Conservation (phyloP, 2,888 invertebrate species). For the Cheilosia variabilis region DNA sequence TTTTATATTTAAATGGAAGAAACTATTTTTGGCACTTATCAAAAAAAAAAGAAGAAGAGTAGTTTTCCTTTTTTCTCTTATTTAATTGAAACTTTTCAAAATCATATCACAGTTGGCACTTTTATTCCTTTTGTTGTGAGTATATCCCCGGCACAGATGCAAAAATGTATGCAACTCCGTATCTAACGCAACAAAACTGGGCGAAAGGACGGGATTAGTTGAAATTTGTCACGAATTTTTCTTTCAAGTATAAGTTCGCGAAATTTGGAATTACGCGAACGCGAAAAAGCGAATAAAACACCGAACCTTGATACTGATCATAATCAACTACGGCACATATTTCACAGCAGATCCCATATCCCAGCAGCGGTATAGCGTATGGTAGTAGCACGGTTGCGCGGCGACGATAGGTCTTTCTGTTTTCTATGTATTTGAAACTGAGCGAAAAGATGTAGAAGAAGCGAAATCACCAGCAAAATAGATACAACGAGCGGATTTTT, state of each 20-base stretch:
- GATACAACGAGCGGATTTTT: slow-evolving; percentile 69
- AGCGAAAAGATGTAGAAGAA: slow-evolving; percentile 74
- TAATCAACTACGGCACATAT: slow-evolving; percentile 76
- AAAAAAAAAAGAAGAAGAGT: slow-evolving; percentile 2
- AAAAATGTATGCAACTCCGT: slow-evolving; percentile 4
- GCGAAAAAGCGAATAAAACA: slow-evolving; percentile 74
- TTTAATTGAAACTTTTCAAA: slow-evolving; percentile 24
- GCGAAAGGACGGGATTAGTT: background rate
- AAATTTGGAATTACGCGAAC: slow-evolving; percentile 71
- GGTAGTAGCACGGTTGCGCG: slow-evolving; percentile 59
- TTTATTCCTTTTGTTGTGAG: background rate
- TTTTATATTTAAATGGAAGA: slow-evolving; percentile 51
- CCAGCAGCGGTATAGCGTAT: slow-evolving; percentile 57
- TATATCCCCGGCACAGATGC: slow-evolving; percentile 31
- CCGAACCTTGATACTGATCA: slow-evolving; percentile 76
- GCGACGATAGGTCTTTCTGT: slow-evolving; percentile 72
- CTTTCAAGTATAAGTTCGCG: slow-evolving; percentile 49
- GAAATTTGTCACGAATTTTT: slow-evolving; percentile 39
- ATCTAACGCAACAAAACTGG: slow-evolving; percentile 25
- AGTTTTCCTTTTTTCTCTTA: slow-evolving; percentile 15
- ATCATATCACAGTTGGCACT: slow-evolving; percentile 67
- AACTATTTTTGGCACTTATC: slow-evolving; percentile 67
- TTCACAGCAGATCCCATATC: slow-evolving; percentile 75
- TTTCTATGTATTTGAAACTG: slow-evolving; percentile 75
- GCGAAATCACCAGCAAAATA: slow-evolving; percentile 73